Evolutionary conservation across 2,888 invertebrate genomes (phyloP).

Genomic region (Temnothorax ravouxi): DNA sequence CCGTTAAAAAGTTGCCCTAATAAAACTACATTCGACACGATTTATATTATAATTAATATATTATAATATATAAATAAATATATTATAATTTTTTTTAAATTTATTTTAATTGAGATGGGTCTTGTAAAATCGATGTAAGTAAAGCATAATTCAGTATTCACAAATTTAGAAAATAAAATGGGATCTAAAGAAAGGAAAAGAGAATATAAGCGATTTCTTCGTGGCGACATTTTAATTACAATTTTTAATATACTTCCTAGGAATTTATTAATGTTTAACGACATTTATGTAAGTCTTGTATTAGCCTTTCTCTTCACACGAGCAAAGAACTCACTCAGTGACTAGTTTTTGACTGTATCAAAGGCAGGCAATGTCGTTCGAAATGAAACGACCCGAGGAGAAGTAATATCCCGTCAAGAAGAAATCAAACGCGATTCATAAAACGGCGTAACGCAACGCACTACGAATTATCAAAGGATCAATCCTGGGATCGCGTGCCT

Average conservation of each 20-base stretch:
- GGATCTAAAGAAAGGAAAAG: background rate
- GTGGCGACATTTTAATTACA: background rate
- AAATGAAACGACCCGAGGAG: background rate
- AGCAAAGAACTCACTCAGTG: background rate
- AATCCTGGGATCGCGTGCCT: slow-evolving; percentile 28
- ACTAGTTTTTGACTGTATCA: background rate
- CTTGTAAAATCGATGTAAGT: background rate
- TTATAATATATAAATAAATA: too few species aligned
- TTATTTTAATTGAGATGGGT: background rate
- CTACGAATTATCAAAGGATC: slow-evolving; percentile 22
- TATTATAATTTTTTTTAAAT: too few species aligned
- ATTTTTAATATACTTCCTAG: background rate
- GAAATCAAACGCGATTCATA: slow-evolving; percentile 31
- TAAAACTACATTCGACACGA: background rate
- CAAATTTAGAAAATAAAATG: background rate
- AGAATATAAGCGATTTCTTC: background rate
- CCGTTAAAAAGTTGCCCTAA: background rate
- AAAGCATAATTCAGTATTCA: background rate
- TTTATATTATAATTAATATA: too few species aligned
- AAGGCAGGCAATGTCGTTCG: background rate
- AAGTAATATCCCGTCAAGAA: slow-evolving; percentile 19
- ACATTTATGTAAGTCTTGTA: background rate
- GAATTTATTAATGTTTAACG: background rate
- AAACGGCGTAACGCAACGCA: slow-evolving; percentile 16
- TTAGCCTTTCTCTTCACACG: background rate